Base-by-base conservation (phyloP, 1,140 invertebrate genomes). In the Hormaphis cornu region DNA sequence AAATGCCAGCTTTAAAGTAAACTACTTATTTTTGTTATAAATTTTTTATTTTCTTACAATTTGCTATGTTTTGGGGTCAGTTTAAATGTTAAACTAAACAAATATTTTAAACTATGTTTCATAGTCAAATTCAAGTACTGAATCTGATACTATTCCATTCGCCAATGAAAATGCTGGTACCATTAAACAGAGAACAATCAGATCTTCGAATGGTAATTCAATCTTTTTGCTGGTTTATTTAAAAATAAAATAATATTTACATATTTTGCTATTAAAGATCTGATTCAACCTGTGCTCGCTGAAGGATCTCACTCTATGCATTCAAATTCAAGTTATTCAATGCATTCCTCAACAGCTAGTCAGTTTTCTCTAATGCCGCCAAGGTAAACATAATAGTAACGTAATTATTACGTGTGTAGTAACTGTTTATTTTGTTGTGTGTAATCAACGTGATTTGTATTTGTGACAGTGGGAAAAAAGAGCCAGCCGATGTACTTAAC, bases 151-250 rank as follows among this genome's bases (percentile, higher is more conserved):
- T 73, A 85, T 98, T 77, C 95, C 95, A 42, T 98, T 98, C 80
- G 95, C 96, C 70, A 98, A 98, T 79, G 96, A 98, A 77, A 97
- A 98, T 81, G 93, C 94, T 37, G 96, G 95, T 12, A 98, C 96
- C 26, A 98, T 98, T 76, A 95, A 96, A 75, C 90, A 91, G 73
- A 80, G 88, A 70, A 81, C 83, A 3, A 79, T 77, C 3, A 78
- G 83, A 63, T 81, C 78, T 10, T 28, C 52, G 26, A 59, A 70
- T 59, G 72, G 72, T 72, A n/a, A 22, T 42, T 46, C 2, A 37
- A 37, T 22, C 20, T 72, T 42, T 54, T 30, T 48, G 35, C 30
- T 20, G 42, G 20, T 40, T 24, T 58, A 46, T 26, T 33, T 59
- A 33, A 6, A 6, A 4, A 33, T 6, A 9, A 6, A 33, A 6